Percentiles rank a stretch among this genome's conserved stretches.
These are phyloP conservation scores for Champsocephalus gunnari DNA, from an alignment of 2,797 vertebrate genomes.

Conservation along the genomic window DNA sequence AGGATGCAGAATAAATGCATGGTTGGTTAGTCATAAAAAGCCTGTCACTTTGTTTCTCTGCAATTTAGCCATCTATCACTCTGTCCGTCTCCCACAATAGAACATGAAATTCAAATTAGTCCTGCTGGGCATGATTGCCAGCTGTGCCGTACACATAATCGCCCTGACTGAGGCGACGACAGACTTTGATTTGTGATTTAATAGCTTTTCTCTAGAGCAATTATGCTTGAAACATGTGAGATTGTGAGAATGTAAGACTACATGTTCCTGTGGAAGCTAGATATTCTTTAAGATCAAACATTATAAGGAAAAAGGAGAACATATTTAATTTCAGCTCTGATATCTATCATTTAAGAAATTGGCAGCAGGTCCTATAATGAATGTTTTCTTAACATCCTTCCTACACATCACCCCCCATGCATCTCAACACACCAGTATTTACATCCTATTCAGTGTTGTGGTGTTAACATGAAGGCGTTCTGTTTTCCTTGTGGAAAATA, in stretches of 20 bases:
- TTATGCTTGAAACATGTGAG: background rate
- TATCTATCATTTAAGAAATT: slow-evolving; percentile 19
- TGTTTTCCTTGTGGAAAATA: slow-evolving; percentile 48
- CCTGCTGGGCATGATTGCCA: slow-evolving; percentile 55
- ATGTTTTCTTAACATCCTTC: slow-evolving; percentile 55
- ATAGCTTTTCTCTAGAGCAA: slow-evolving; percentile 20
- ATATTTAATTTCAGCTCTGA: background rate
- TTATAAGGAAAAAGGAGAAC: too few relatives aligned
- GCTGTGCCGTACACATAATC: slow-evolving; percentile 43
- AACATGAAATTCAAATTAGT: slow-evolving; percentile 66
- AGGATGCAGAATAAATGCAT: slow-evolving; percentile 39
- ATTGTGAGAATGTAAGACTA: background rate
- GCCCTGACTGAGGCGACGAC: slow-evolving; percentile 20
- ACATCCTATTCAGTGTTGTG: slow-evolving; percentile 34
- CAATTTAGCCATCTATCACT: slow-evolving; percentile 43
- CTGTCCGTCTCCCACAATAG: slow-evolving; percentile 39
- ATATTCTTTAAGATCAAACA: background rate
- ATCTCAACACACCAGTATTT: slow-evolving; percentile 48
- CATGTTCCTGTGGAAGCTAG: background rate
- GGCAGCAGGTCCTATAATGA: slow-evolving; percentile 22
- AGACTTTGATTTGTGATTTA: slow-evolving; percentile 32
- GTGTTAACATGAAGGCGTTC: slow-evolving; percentile 46
- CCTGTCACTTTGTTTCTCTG: slow-evolving; percentile 7
- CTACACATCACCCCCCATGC: slow-evolving; percentile 28
- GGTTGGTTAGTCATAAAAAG: slow-evolving; percentile 24